Evolutionary conservation across 23 tunicate genomes (phyloP), one percentile per base, ranked within the genome.

Genomic region (Trididemnum clinides): DNA sequence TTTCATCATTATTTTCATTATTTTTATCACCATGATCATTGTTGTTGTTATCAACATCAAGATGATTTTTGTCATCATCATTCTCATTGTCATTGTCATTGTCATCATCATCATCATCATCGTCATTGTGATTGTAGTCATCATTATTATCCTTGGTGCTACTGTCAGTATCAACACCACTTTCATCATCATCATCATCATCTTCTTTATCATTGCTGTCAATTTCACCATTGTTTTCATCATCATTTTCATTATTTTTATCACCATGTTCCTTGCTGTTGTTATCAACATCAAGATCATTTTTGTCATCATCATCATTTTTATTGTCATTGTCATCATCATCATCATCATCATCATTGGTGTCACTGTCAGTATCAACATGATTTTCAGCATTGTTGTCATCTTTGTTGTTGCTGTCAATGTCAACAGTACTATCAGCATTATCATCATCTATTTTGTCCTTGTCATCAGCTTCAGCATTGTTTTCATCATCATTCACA

Each of bases 1-100:
- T 27, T 7, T 51, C 72, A 64, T 31, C 39, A 63, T 31, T 22
- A 63, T 65, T 81, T 25, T 80, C 85, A 64, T 80, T 33, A 80
- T 65, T 81, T 25, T 65, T 81, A 57, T 80, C 85, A 6, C 31
- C 77, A 80, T 26, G 12, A 80, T 80, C 85, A 30, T 29, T 27
- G 31, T 80, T 33, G 26, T 80, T 33, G 31, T 29, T 27, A 64
- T 80, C 22, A 30, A 2, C 33, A 57, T 28, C 76, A n/a, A 64
- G 80, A 58, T 64, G 20, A 27, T 64, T 79, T 64, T 63, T 79
- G 20, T 57, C 33, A 59, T 64, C 71, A 30, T 19, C 39, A 58
- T 31, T 21, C 23, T 64, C 79, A 25, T 63, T 36, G 64, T 64
- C 85, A 25, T 27, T 66, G 31, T 49, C 73, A 49, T 39, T 73